Evolutionary conservation across 2,888 invertebrate species (phyloP), one percentile per base, ranked within the genome.

Genomic region (Watsonalla binaria): DNA sequence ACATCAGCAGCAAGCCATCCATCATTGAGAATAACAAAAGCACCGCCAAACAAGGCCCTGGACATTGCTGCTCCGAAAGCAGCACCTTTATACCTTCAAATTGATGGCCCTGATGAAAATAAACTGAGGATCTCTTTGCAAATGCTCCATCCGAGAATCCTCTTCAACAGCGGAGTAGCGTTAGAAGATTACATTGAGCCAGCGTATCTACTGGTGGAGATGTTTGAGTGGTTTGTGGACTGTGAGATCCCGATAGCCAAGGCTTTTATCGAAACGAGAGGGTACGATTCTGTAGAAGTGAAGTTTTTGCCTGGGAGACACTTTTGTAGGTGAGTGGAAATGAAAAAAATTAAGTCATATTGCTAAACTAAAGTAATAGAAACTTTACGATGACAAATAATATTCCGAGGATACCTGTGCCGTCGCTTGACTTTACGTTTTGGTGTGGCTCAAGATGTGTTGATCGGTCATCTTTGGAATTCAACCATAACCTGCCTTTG

Each of bases 221-320:
- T 63, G 7, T 86, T 90, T 46, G 80, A 85, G 53, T 90, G 86
- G 87, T 89, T 89, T 37, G 63, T 66, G 1, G 84, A 86, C 52
- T 60, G 63, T 34, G 73, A 76, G 6, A 4, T 83, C 1, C 80
- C 83, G 0, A 52, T 59, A 0, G 70, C 77, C 0, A 81, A 79
- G 42, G 82, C 74, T 0, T 87, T 65, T 71, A 47, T 87, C 0
- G 55, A 62, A 11, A 85, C 89, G 0, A 63, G 68, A 45, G 80
- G 82, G 0, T 90, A 87, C 54, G 74, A 79, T 51, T 61, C 80
- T 5, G 68, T 81, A 15, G 80, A 87, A 63, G 62, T 86, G 0
- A 58, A 57, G 0, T 78, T 89, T 57, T 48, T 56, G 1, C 86
- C 87, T 0, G 90, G 90, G 45, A 80, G 90, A 66, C 87, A 90